phyloP scores from a whole-genome alignment of 1,140 invertebrate genomes.

The Stratiolaelaps scimitus region DNA sequence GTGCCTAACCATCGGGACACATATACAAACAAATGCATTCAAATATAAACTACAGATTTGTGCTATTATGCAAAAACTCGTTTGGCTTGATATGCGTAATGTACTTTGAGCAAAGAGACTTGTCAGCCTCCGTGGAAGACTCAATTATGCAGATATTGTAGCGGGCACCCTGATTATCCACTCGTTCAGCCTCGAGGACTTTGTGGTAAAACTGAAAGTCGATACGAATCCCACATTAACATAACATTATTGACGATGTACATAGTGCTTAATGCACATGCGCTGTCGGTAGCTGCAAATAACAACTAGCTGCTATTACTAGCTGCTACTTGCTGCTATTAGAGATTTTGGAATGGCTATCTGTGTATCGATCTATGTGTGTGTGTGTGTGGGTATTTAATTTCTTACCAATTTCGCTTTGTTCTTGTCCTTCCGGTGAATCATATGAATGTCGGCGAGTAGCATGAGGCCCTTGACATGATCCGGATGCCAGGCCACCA shows the following conservation, averaged over 20 bases:
- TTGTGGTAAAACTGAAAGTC: not conserved
- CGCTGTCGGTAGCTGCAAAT: not conserved
- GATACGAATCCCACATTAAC: not conserved
- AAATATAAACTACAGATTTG: too few relatives aligned
- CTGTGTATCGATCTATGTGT: too few relatives aligned
- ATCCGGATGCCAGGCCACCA: not conserved
- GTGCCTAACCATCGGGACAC: too few relatives aligned
- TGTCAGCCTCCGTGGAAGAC: constrained; percentile 2
- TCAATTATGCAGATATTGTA: constrained; percentile 19
- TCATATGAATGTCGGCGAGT: constrained; percentile 20
- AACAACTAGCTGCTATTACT: constrained; percentile 1
- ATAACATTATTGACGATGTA: too few relatives aligned
- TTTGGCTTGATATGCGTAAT: not conserved
- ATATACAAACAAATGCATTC: too few relatives aligned
- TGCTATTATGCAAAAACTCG: not conserved
- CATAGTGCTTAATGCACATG: not conserved
- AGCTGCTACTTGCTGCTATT: not conserved
- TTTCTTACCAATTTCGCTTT: constrained; percentile 3
- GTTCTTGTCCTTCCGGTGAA: not conserved
- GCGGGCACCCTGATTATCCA: constrained; percentile 13
- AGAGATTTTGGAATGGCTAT: not conserved
- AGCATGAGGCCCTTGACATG: constrained; percentile 21
- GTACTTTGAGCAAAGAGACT: constrained; percentile 13
- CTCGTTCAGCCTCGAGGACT: not conserved
- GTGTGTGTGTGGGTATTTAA: too few relatives aligned